Conservation (phyloP, 2,888 invertebrate species). For the Rhaphigaster nebulosa region DNA sequence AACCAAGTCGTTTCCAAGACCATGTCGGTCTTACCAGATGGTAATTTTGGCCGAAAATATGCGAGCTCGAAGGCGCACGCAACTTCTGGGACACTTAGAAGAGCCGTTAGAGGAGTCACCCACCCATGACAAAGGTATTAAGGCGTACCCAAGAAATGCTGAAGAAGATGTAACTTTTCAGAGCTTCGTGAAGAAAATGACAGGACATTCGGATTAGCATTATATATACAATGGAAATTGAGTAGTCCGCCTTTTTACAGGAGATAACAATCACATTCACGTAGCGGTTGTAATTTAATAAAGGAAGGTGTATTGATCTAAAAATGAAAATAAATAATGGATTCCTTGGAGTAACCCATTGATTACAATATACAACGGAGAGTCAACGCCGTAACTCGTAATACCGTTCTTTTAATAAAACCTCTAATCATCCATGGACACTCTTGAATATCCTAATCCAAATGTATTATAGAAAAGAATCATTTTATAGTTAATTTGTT, state of each 20-base stretch:
- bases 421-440: too few species aligned
- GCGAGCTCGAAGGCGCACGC: background rate
- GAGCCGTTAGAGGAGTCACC: background rate
- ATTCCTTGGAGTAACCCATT: too few species aligned
- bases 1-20: background rate
- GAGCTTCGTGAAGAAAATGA: background rate
- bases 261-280: background rate
- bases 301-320: background rate
- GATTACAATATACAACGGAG: too few species aligned
- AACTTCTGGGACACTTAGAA: constrained; percentile 18
- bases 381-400: too few species aligned
- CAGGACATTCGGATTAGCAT: background rate
- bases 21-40: constrained; percentile 1
- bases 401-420: too few species aligned
- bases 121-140: background rate
- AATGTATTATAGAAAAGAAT: too few species aligned
- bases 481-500: too few species aligned
- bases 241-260: background rate
- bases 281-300: background rate
- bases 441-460: too few species aligned
- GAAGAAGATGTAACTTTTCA: background rate
- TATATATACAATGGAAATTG: background rate
- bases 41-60: constrained; percentile 1
- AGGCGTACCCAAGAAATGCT: background rate
- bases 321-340: too few species aligned